Percentiles rank a stretch among this genome's conserved stretches.
Evolutionary conservation across 92 coral and sea anemone genomes (phyloP).

Genomic region (Phenganax stokvisi): DNA sequence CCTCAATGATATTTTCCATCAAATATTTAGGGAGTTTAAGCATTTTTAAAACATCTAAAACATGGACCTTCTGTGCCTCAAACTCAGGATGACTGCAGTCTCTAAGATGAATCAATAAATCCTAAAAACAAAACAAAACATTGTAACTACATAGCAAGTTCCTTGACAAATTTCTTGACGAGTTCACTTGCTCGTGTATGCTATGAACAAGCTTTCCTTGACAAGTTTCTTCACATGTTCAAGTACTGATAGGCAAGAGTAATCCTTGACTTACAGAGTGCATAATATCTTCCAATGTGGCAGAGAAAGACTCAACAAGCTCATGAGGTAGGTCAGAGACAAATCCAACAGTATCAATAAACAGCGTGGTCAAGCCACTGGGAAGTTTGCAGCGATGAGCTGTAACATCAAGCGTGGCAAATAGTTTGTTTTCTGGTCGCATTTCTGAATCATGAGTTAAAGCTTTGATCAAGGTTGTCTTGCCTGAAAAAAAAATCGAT

Average conservation of each 20-base stretch:
- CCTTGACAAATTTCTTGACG: too few relatives aligned
- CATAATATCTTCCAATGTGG: slow-evolving; percentile 81
- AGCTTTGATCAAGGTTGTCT: slow-evolving; percentile 85
- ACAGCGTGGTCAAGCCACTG: slow-evolving; percentile 72
- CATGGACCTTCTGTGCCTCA: slow-evolving; percentile 80
- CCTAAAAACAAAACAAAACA: slow-evolving; percentile 45
- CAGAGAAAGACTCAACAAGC: slow-evolving; percentile 91
- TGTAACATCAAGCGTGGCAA: slow-evolving; percentile 97
- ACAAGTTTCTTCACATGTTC: too few relatives aligned
- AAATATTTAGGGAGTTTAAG: slow-evolving; percentile 61
- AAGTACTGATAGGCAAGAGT: neutral
- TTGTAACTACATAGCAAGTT: neutral
- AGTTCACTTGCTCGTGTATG: too few relatives aligned
- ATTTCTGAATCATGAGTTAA: slow-evolving; percentile 83
- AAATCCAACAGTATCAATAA: slow-evolving; percentile 91
- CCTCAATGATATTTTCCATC: slow-evolving; percentile 76
- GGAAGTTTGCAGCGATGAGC: slow-evolving; percentile 91
- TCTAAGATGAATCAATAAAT: slow-evolving; percentile 85
- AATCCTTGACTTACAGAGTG: slow-evolving; percentile 60
- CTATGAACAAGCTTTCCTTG: too few relatives aligned
- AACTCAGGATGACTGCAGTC: slow-evolving; percentile 87
- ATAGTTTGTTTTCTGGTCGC: slow-evolving; percentile 88
- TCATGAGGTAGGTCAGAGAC: slow-evolving; percentile 93
- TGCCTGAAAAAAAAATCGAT: slow-evolving; percentile 47
- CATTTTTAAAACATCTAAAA: slow-evolving; percentile 69